phyloP scores from a whole-genome alignment of 2,888 invertebrate genomes.

The Mechanitis mazaeus region DNA sequence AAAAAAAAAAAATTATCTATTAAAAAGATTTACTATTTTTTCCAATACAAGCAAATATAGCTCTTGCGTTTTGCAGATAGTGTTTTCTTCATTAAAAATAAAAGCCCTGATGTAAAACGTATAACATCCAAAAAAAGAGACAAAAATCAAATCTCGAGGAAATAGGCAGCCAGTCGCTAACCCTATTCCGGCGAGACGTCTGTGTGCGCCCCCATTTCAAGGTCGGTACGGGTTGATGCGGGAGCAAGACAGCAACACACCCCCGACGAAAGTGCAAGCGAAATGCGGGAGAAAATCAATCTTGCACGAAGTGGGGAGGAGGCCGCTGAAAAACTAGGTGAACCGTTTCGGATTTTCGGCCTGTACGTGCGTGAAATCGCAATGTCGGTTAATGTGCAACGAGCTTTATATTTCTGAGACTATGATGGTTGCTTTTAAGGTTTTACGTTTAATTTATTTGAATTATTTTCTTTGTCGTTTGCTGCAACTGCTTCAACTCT shows the following conservation, averaged over 20 bases:
- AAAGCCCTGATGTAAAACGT: neutral
- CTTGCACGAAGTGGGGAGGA: constrained; percentile 66
- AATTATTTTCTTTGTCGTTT: neutral
- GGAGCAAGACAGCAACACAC: constrained; percentile 54
- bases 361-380: constrained; percentile 40
- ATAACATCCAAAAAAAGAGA: neutral
- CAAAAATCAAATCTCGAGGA: neutral
- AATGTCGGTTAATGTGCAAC: constrained; percentile 26
- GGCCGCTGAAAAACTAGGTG: constrained; percentile 68
- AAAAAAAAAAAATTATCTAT: too few relatives aligned
- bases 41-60: too few relatives aligned
- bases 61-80: too few relatives aligned
- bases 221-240: constrained; percentile 59
- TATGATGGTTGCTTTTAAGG: neutral
- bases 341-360: constrained; percentile 41
- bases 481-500: neutral
- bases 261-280: constrained; percentile 69
- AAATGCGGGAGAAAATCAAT: constrained; percentile 74
- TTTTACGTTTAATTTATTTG: neutral
- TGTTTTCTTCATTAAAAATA: too few relatives aligned
- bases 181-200: constrained; percentile 42
- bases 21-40: too few relatives aligned
- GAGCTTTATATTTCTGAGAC: constrained; percentile 8
- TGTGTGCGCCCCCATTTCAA: constrained; percentile 65
- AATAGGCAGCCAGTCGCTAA: constrained; percentile 20